These are phyloP conservation scores for Mactromeris polynyma DNA, from an alignment of 2,888 invertebrate genomes.

Conservation along the genomic window DNA sequence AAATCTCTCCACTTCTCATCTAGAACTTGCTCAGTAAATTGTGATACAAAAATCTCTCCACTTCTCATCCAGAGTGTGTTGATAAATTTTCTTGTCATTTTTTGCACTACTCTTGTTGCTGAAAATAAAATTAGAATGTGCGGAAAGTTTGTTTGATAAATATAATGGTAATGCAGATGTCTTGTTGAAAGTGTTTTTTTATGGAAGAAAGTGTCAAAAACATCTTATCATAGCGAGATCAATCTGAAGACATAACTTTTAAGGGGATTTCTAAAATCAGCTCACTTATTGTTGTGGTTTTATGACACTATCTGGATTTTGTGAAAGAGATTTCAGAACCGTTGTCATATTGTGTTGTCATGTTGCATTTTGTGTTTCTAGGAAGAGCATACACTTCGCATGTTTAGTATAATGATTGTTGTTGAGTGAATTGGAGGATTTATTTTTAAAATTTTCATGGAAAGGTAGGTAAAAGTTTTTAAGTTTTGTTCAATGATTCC, in stretches of 20 bases:
- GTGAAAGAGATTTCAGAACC: neutral
- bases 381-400: neutral
- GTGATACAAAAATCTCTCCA: neutral
- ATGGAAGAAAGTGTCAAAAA: neutral
- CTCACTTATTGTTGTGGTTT: neutral
- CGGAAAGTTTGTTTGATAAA: conserved; percentile 1
- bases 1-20: neutral
- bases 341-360: neutral
- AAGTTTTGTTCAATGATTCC: too few species aligned
- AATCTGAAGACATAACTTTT: neutral
- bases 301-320: neutral
- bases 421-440: neutral
- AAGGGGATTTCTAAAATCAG: neutral
- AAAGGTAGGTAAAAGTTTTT: neutral
- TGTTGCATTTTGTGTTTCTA: neutral
- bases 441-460: neutral
- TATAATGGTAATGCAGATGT: conserved; percentile 1
- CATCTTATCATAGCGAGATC: neutral
- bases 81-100: conserved; percentile 3
- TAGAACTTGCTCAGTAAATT: neutral
- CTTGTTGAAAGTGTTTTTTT: neutral
- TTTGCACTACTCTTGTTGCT: neutral
- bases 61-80: neutral
- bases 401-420: neutral
- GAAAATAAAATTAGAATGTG: conserved; percentile 9